phyloP scores from a whole-genome alignment of 2,888 invertebrate species.

The Cheiracanthium punctorium region DNA sequence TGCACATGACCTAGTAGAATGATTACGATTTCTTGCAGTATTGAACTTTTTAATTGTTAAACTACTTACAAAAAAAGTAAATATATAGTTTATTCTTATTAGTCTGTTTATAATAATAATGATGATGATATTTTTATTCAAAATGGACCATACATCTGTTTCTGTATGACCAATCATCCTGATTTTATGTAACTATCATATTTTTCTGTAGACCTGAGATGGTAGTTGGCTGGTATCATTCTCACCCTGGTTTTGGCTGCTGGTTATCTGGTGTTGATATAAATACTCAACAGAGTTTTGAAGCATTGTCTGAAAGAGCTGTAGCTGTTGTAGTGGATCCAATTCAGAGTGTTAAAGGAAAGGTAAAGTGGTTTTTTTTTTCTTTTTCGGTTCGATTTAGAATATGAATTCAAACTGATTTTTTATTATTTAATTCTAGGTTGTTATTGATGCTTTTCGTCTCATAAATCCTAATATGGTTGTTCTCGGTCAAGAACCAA shows the following conservation, averaged over 20 bases:
- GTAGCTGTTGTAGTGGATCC: slow-evolving; percentile 99
- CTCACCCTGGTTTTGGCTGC: slow-evolving; percentile 99
- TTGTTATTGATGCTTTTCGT: slow-evolving; percentile 92
- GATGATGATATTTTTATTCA: no score
- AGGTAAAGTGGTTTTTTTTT: slow-evolving; percentile 71
- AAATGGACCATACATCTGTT: no score
- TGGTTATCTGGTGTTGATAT: slow-evolving; percentile 99
- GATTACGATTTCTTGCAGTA: no score
- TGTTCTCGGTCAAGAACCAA: slow-evolving; percentile 97
- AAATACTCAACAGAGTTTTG: slow-evolving; percentile 99
- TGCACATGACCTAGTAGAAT: no score
- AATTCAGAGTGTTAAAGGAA: slow-evolving; percentile 98
- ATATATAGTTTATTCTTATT: no score
- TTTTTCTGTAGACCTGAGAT: slow-evolving; percentile 88
- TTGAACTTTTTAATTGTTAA: no score
- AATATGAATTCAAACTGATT: no score
- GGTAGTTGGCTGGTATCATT: slow-evolving; percentile 99
- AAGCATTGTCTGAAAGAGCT: slow-evolving; percentile 97
- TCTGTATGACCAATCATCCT: no score
- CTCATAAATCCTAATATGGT: slow-evolving; percentile 99
- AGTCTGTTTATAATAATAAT: no score
- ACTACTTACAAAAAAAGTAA: no score
- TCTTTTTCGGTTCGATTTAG: background rate
- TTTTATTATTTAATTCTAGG: slow-evolving; percentile 33
- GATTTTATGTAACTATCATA: no score